A percentile compares a stretch with the other conserved stretches of the same genome.
Evolutionary conservation across 2,888 invertebrate species (phyloP).

Genomic region (Acanthosepion pharaonis): DNA sequence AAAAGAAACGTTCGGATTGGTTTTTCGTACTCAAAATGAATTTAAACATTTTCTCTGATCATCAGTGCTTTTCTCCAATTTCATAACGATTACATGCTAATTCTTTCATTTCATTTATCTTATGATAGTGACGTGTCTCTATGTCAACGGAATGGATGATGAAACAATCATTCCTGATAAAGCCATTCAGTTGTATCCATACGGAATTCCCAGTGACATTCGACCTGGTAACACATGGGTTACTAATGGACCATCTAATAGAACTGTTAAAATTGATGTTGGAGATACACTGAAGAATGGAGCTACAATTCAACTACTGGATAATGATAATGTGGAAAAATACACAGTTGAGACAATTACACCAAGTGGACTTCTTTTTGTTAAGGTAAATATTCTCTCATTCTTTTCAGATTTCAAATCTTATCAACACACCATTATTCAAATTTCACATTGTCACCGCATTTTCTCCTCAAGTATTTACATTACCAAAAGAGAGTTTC

Average conservation of each 20-base stretch:
- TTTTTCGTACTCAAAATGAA: too few species aligned
- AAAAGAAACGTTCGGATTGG: too few species aligned
- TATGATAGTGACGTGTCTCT: not conserved
- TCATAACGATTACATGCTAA: not conserved
- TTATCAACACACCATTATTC: not conserved
- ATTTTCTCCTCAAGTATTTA: too few species aligned
- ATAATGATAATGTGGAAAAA: not conserved
- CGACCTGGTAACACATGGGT: not conserved
- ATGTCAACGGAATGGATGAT: constrained; percentile 4
- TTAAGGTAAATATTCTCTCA: not conserved
- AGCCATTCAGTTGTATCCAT: not conserved
- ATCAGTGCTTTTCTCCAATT: not conserved
- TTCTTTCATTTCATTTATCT: not conserved
- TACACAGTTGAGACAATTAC: not conserved
- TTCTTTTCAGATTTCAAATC: not conserved
- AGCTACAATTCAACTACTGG: not conserved
- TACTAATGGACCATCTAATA: not conserved
- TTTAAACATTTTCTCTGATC: too few species aligned
- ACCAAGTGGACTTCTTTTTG: not conserved
- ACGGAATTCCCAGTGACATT: not conserved
- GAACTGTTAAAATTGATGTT: not conserved
- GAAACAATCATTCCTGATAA: not conserved
- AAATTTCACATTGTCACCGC: not conserved
- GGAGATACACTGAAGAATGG: not conserved
- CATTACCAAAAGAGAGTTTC: too few species aligned